Evolutionary conservation across 2,888 invertebrate genomes (phyloP), one percentile per base, ranked within the genome.

Genomic region (Geotrupes spiniger): DNA sequence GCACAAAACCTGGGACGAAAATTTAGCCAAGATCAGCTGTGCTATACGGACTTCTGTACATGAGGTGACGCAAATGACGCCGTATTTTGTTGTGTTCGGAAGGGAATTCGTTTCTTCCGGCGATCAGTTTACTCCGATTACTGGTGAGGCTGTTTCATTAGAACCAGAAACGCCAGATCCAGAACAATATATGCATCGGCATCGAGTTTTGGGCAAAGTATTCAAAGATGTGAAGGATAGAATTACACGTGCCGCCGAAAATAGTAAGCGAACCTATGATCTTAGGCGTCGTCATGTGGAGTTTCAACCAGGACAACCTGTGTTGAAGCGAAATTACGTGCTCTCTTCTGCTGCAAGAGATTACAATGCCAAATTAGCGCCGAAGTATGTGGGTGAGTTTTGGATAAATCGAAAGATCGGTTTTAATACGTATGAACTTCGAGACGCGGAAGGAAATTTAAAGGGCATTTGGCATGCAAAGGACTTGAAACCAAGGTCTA

Each of bases 341-440:
- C 37, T 57, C n/a, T 60, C 61, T 9, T 50, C 53, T 15, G 59
- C 59, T 5, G 44, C 52, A 4, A 46, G 54, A 10, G 28, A 52
- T 16, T 44, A 55, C 15, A 36, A 56, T 0, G 47, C 55, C 1
- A 64, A 65, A 25, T 48, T 64, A 15, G 59, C 59, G 1, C 53
- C 52, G 1, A 60, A 28, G 5, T 28, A 10, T 28, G 28, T 28
- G n/a, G 28, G 28, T 3, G 10, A n/a, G 11, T 2, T 28, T 28
- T 11, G 28, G 10, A 28, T 28, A 3, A 4, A 28, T 28, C 28
- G 28, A 2, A 11, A 14, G n/a, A 11, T 33, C 33, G 33, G 12
- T 8, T 12, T 14, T 3, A 14, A 33, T 33, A 33, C 33, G 10
- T 33, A 33, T 4, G 33, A 33, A 2, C 2, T 33, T 2, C 8